Percentiles rank a stretch among this genome's conserved stretches.
Conservation (phyloP, 2,888 invertebrate species). For the Ferrisia virgata region DNA sequence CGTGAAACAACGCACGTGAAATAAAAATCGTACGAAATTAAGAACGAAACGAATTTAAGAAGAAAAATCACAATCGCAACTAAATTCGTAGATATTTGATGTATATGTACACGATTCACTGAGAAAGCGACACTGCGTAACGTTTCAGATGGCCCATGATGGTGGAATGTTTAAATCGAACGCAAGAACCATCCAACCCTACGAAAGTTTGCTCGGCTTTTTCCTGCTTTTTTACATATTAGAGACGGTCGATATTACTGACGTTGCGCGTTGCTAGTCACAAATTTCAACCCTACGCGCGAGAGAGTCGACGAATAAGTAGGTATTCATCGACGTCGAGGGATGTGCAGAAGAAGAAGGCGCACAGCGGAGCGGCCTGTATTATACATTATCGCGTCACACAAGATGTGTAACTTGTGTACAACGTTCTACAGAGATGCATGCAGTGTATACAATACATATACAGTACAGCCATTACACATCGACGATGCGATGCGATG, state of each 20-base stretch:
- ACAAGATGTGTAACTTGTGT: too few relatives aligned
- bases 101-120: not conserved
- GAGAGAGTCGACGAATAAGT: not conserved
- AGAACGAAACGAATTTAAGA: not conserved
- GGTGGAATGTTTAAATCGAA: constrained; percentile 39
- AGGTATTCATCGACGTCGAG: not conserved
- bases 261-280: constrained; percentile 37
- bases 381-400: too few relatives aligned
- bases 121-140: not conserved
- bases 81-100: not conserved
- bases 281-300: not conserved
- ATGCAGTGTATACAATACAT: too few relatives aligned
- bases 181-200: constrained; percentile 22
- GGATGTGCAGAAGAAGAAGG: too few relatives aligned
- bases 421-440: too few relatives aligned
- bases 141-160: constrained; percentile 19
- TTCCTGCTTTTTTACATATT: constrained; percentile 7
- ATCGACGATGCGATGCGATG: not conserved
- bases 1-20: not conserved
- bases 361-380: too few relatives aligned
- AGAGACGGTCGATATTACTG: constrained; percentile 35
- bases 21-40: not conserved
- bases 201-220: not conserved
- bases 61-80: not conserved
- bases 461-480: too few relatives aligned